These are phyloP conservation scores for Amblyraja radiata DNA, from an alignment of 2,797 vertebrate genomes.

Conservation along the genomic window DNA sequence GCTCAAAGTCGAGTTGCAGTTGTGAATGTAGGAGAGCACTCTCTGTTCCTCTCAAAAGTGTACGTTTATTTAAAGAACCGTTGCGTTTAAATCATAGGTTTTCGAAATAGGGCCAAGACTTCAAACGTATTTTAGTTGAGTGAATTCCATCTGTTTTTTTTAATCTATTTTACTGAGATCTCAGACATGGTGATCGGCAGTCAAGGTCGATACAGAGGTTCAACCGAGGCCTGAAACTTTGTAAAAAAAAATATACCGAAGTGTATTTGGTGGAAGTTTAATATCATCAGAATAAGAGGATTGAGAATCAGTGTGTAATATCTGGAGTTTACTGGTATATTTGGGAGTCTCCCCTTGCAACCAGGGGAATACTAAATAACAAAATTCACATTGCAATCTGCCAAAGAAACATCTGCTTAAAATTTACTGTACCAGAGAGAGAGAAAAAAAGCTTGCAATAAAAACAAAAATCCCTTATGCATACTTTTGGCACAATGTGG, in stretches of 20 bases:
- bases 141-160: constrained; percentile 18
- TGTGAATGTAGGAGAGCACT: not conserved
- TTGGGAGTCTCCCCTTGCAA: constrained; percentile 20
- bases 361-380: constrained; percentile 6
- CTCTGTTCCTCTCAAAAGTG: not conserved
- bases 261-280: not conserved
- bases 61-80: constrained; percentile 10
- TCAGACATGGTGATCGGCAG: not conserved
- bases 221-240: not conserved
- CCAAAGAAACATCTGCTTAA: constrained; percentile 36
- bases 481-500: constrained; percentile 12
- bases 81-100: not conserved
- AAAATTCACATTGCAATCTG: not conserved
- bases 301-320: not conserved
- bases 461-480: constrained; percentile 18
- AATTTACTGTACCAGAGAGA: constrained; percentile 36
- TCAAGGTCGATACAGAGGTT: not conserved
- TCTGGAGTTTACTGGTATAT: not conserved
- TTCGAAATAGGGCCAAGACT: not conserved
- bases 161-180: not conserved
- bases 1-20: not conserved
- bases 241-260: not conserved
- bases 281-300: not conserved
- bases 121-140: not conserved
- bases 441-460: constrained; percentile 15